Percentiles rank a stretch among this genome's conserved stretches.
phyloP scores from a whole-genome alignment of 2,113 vertebrate species.

The Apeltes quadracus region DNA sequence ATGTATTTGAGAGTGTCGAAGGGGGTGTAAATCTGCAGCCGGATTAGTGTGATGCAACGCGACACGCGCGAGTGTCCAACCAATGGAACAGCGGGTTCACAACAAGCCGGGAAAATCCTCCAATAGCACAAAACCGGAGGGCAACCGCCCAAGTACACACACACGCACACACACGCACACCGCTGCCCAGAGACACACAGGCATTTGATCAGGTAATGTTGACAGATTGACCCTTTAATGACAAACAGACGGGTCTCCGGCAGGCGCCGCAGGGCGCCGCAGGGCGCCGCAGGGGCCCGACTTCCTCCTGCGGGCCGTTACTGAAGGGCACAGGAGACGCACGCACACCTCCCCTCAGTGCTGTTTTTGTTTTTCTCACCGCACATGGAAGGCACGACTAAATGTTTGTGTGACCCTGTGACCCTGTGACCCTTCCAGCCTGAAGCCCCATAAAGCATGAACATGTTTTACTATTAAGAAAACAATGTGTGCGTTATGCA shows the following conservation, averaged over 20 bases:
- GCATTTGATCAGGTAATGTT: slow-evolving; percentile 75
- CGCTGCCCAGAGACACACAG: slow-evolving; percentile 66
- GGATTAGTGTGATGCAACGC: not conserved
- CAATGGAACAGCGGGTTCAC: slow-evolving; percentile 50
- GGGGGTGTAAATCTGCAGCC: not conserved
- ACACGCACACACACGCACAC: not conserved
- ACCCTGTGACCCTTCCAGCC: slow-evolving; percentile 26
- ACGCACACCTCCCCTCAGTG: slow-evolving; percentile 21
- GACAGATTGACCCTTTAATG: slow-evolving; percentile 66
- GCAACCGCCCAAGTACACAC: slow-evolving; percentile 41
- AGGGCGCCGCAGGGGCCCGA: slow-evolving; percentile 43
- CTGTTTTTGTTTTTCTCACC: slow-evolving; percentile 22
- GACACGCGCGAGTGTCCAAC: not conserved
- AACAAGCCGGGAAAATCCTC: slow-evolving; percentile 42
- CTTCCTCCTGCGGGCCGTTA: slow-evolving; percentile 42
- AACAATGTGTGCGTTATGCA: not conserved
- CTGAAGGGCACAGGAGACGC: slow-evolving; percentile 35
- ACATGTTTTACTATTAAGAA: not conserved
- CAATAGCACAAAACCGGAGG: slow-evolving; percentile 42
- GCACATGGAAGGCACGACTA: slow-evolving; percentile 38
- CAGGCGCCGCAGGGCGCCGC: slow-evolving; percentile 16
- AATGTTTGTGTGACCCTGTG: slow-evolving; percentile 52
- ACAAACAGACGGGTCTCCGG: slow-evolving; percentile 63
- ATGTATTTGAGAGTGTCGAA: not conserved
- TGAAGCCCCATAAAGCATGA: slow-evolving; percentile 32